Evolutionary conservation across 2,888 invertebrate genomes (phyloP), one percentile per base, ranked within the genome.

Genomic region (Heterodera filipjevi): DNA sequence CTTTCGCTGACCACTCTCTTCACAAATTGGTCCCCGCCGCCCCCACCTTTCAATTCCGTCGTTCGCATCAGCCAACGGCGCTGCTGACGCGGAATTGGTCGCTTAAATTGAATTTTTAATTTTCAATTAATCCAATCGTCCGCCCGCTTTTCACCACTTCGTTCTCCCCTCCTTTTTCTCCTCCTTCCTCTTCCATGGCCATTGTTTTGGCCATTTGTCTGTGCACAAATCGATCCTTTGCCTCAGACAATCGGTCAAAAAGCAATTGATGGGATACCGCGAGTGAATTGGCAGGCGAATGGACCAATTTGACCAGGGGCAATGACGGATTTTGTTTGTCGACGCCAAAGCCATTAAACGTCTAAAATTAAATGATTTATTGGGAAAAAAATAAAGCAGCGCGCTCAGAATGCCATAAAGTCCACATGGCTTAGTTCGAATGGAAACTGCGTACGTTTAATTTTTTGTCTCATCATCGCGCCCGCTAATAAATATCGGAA

Each of bases 1-100:
- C 75, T 75, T 64, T 75, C 75, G 46, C 75, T 75, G 30, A 75
- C 75, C 68, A 66, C 66, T n/a, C 75, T 49, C 46, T 75, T 75
- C 35, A 30, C 68, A 10, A 33, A 75, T 64, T 75, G 64, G 66
- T 64, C 59, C 33, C 32, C 33, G 14, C 68, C 68, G 19, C 19
- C 8, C 19, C 59, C 46, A 19, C 3, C 75, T 22, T 33, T 30
- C 19, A 66, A 10, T 32, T 64, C 64, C 46, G 64, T 33, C 3
- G 35, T 75, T 0, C 66, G 32, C n/a, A 68, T 46, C 19, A 75
- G 19, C 75, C 75, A 75, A 32, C 75, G 64, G 30, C 68, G 66
- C 68, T 75, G 75, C n/a, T 33, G 68, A 22, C 68, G 68, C 19
- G 59, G 59, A 27, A 59, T 59, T 59, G 27, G 59, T 8, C 59